Evolutionary conservation across 2,113 vertebrate species (phyloP).

Genomic region (Cromileptes altivelis): DNA sequence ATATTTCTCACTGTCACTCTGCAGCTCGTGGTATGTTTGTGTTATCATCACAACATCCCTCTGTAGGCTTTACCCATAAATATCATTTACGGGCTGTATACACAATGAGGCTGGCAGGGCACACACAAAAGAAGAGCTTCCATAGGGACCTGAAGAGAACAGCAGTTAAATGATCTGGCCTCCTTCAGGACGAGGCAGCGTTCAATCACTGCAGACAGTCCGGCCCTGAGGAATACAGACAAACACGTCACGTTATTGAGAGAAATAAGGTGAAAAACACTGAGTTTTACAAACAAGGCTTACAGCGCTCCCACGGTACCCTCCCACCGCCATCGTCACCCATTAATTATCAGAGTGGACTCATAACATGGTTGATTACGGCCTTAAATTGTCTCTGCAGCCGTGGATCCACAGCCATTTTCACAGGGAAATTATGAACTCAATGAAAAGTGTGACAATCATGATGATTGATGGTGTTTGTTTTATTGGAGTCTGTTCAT

Average conservation of each 20-base stretch:
- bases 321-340: conserved; percentile 5
- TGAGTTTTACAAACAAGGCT: conserved; percentile 46
- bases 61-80: conserved; percentile 58
- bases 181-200: conserved; percentile 72
- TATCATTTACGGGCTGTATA: conserved; percentile 64
- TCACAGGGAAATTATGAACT: conserved; percentile 66
- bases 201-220: conserved; percentile 78
- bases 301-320: conserved; percentile 3
- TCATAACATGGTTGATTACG: conserved; percentile 75
- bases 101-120: conserved; percentile 50
- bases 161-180: conserved; percentile 79
- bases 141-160: conserved; percentile 56
- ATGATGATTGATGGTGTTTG: conserved; percentile 70
- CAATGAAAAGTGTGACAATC: conserved; percentile 72
- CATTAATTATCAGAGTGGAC: conserved; percentile 68
- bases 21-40: conserved; percentile 57
- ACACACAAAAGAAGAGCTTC: conserved; percentile 43
- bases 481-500: conserved; percentile 56
- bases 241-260: conserved; percentile 65
- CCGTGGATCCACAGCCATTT: conserved; percentile 32
- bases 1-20: conserved; percentile 62
- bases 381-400: conserved; percentile 67
- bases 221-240: conserved; percentile 67
- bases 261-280: conserved; percentile 63
- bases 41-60: conserved; percentile 55